These are phyloP conservation scores for Zophobas morio DNA, from an alignment of 1,140 invertebrate species.

Conservation along the genomic window DNA sequence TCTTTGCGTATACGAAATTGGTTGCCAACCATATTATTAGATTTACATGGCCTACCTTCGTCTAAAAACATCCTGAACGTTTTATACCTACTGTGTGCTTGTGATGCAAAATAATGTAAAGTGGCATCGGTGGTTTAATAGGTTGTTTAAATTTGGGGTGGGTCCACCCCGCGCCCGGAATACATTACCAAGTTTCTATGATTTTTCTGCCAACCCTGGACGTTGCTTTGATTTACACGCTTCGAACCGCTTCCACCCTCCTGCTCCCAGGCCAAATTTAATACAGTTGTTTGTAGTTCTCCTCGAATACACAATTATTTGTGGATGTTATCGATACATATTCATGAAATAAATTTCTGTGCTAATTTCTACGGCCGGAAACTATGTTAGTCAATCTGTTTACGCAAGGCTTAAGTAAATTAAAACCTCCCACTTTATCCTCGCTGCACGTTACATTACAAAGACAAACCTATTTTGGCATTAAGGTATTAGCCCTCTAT, in stretches of 20 bases:
- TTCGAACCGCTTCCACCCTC: background rate
- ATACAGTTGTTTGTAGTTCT: conserved; percentile 21
- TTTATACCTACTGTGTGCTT: too few species aligned
- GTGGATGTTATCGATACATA: conserved; percentile 2
- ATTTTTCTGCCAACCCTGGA: background rate
- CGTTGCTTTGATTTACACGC: conserved; percentile 29
- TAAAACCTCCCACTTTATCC: conserved; percentile 28
- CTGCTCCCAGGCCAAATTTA: background rate
- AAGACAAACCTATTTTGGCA: conserved; percentile 34
- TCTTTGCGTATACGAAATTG: too few species aligned
- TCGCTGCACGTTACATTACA: conserved; percentile 20
- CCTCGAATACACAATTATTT: conserved; percentile 36
- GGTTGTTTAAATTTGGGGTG: too few species aligned
- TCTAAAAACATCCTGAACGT: too few species aligned
- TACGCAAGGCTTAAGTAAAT: conserved; percentile 24
- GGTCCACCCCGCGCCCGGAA: too few species aligned
- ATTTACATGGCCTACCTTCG: too few species aligned
- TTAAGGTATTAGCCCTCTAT: conserved; percentile 33
- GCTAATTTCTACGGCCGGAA: background rate
- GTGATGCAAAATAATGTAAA: too few species aligned
- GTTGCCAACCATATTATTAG: too few species aligned
- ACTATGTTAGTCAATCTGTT: conserved; percentile 40
- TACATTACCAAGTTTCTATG: too few species aligned
- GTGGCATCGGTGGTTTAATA: too few species aligned
- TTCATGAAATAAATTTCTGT: conserved; percentile 39